These are phyloP conservation scores for Bos indicus DNA, from an alignment of 2,113 vertebrate genomes.

Conservation along the genomic window DNA sequence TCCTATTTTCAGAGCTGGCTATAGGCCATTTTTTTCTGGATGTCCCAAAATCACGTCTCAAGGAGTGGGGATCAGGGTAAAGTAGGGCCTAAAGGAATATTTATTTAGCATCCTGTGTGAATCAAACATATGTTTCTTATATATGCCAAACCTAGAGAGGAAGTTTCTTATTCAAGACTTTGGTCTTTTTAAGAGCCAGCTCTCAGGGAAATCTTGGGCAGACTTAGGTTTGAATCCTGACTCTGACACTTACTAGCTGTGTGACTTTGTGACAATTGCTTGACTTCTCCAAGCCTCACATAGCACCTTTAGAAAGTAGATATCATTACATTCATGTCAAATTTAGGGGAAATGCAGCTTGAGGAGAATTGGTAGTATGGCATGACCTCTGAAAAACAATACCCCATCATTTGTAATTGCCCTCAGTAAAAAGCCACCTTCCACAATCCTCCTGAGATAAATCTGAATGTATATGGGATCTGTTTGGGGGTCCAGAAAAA, in stretches of 20 bases:
- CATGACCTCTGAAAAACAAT: background rate
- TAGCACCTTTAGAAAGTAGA: slow-evolving; percentile 14
- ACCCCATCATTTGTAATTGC: background rate
- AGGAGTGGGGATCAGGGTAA: background rate
- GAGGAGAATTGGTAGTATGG: background rate
- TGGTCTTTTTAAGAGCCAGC: background rate
- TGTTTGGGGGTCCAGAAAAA: background rate
- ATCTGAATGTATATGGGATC: background rate
- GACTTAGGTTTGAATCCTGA: slow-evolving; percentile 1
- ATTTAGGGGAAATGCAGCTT: background rate
- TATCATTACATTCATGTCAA: background rate
- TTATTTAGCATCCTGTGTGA: background rate
- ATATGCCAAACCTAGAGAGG: background rate
- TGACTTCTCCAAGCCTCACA: background rate
- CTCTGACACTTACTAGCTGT: background rate
- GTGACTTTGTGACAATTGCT: background rate
- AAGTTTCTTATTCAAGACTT: background rate
- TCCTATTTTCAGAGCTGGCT: background rate
- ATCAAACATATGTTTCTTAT: background rate
- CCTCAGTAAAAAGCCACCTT: background rate
- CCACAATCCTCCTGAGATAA: background rate
- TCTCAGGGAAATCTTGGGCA: background rate
- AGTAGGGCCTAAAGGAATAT: background rate
- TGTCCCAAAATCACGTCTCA: background rate
- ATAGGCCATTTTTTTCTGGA: background rate